Evolutionary conservation across 2,888 invertebrate species (phyloP), one percentile per base, ranked within the genome.

Genomic region (Lordiphosa fenestrarum): DNA sequence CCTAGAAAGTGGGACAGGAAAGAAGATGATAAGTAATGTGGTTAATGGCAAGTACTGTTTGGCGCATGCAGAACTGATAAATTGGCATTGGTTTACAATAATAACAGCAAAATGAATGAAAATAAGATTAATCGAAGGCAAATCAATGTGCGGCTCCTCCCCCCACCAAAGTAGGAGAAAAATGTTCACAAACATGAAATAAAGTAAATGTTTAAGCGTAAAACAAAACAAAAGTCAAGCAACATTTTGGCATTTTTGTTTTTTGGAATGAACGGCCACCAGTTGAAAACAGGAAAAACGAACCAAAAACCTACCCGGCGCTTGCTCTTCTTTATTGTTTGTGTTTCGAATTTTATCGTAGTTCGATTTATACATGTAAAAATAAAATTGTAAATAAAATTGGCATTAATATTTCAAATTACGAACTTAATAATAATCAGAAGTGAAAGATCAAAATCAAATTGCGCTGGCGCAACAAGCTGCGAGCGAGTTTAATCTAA

Each of bases 1-100:
- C 98, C 98, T 94, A 92, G 15, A 47, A 69, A 25, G 7, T 25
- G 7, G 7, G 25, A 58, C 4, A 40, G 15, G 15, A 21, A 4
- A 35, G 7, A n/a, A 10, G 10, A 4, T 7, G 13, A 15, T 12
- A 21, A 4, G 21, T 4, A 38, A 21, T n/a, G 5, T 2, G n/a
- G 30, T 30, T 2, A 9, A 30, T 12, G 6, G 3, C 15, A n/a
- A 30, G 4, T 13, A 13, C 3, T 23, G 7, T 7, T 25, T 12
- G 2, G 1, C 9, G 6, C 41, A 44, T 13, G 21, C 33, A 21
- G 10, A 10, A 35, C 13, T n/a, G 6, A 25, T 42, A 12, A 9
- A 42, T 30, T 12, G 25, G 25, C 25, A 25, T 25, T 25, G 7
- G 25, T 25, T 25, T 25, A 25, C 25, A 25, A 30, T 30, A 10